These are phyloP conservation scores for Stomorhina lunata DNA, from an alignment of 2,888 invertebrate species.

Conservation along the genomic window DNA sequence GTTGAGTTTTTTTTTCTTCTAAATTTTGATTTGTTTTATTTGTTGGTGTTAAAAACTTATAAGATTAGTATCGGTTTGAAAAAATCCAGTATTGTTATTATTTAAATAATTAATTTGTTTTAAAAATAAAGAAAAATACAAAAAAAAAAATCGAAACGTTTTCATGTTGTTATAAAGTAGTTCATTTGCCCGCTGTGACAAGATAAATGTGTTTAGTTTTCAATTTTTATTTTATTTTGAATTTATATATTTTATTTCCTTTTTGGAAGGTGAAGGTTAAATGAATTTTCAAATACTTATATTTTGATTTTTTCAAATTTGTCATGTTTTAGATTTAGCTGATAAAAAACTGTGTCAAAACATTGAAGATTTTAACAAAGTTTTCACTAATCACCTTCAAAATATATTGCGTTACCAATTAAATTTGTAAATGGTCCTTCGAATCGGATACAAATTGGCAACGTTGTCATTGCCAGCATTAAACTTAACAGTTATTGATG, in stretches of 20 bases:
- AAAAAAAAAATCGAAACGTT: not conserved
- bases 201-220: not conserved
- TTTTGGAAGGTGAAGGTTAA: conserved; percentile 41
- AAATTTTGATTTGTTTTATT: conserved; percentile 19
- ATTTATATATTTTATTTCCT: not conserved
- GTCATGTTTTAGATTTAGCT: not conserved
- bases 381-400: too few relatives aligned
- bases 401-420: too few relatives aligned
- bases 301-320: not conserved
- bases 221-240: not conserved
- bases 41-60: not conserved
- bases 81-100: not conserved
- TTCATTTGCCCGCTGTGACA: conserved; percentile 29
- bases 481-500: too few relatives aligned
- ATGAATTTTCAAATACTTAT: not conserved
- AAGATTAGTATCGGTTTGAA: not conserved
- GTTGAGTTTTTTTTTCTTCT: conserved; percentile 19
- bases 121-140: not conserved
- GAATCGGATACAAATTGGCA: too few relatives aligned
- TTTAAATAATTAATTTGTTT: not conserved
- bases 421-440: too few relatives aligned
- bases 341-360: too few relatives aligned
- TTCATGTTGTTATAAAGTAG: not conserved
- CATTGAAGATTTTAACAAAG: too few relatives aligned
- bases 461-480: too few relatives aligned